These are phyloP conservation scores for Epinephelus awoara DNA, from an alignment of 2,797 vertebrate species.

Conservation along the genomic window DNA sequence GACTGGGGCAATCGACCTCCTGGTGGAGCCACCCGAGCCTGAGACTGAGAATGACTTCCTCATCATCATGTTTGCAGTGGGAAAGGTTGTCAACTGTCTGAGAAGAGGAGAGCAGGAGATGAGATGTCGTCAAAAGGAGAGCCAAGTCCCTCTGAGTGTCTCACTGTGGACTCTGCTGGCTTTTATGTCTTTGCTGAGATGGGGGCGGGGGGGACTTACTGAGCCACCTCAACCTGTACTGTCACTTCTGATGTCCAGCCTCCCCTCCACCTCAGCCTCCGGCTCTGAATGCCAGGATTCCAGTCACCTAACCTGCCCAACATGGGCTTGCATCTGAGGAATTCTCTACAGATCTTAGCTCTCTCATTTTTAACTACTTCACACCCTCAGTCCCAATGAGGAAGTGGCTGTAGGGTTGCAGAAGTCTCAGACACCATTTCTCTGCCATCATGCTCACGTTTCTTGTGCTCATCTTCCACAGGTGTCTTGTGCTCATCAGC, in stretches of 20 bases:
- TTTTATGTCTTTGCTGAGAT: constrained; percentile 72
- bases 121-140: constrained; percentile 83
- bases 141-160: constrained; percentile 85
- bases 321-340: no score
- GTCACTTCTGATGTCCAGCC: constrained; percentile 66
- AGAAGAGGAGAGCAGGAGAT: constrained; percentile 63
- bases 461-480: no score
- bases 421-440: no score
- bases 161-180: constrained; percentile 38
- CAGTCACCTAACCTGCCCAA: constrained; percentile 1
- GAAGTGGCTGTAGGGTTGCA: no score
- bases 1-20: constrained; percentile 14
- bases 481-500: no score
- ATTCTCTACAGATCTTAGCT: no score
- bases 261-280: constrained; percentile 5
- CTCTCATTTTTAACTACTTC: no score
- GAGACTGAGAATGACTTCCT: constrained; percentile 40
- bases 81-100: constrained; percentile 27
- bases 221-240: constrained; percentile 63
- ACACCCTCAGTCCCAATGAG: no score
- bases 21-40: neutral
- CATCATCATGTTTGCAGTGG: constrained; percentile 23
- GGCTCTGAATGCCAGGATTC: no score
- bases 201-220: neutral
- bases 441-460: no score